Evolutionary conservation across 1,140 invertebrate genomes (phyloP), one percentile per base, ranked within the genome.

Genomic region (Colletes gigas): DNA sequence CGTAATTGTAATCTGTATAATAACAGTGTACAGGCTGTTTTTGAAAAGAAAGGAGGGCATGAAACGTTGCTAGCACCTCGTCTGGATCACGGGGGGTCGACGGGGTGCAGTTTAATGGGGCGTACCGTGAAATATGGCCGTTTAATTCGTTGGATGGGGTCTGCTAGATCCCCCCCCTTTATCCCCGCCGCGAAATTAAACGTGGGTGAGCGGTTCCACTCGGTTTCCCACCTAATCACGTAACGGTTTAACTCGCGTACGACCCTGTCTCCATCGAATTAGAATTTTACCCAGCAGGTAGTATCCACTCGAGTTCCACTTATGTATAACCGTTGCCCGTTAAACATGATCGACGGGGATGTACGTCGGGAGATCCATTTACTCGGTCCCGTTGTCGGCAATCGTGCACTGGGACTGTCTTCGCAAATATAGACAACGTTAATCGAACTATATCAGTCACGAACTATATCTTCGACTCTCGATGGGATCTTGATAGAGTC

Each of bases 211-310:
- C 83, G 78, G 82, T 80, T 84, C 63, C 75, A 72, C 84, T 82
- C 67, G 67, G 82, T 84, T 91, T 91, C 90, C 90, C 91, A 90
- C 73, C 83, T 88, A 85, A 89, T 90, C 77, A 78, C 77, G 68
- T 80, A 62, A 68, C 76, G 50, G 72, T 66, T 88, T 88, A 79
- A 83, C 75, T 86, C 77, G 12, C 41, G 30, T 57, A 54, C 65
- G 68, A 85, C 74, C 68, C 68, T 65, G 71, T 75, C 30, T 30
- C 80, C 30, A 50, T 79, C 71, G 71, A 85, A 81, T 65, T 75
- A 75, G 21, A 80, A 52, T 80, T 80, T 19, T 41, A 44, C 14
- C 21, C 47, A 5, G 17, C 77, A 80, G 79, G 79, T 77, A 70
- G 66, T 70, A 7, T 19, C 10, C 47, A 57, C 57, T 70, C 66